phyloP scores from a whole-genome alignment of 2,797 vertebrate species.

The Onychomys leucogaster region DNA sequence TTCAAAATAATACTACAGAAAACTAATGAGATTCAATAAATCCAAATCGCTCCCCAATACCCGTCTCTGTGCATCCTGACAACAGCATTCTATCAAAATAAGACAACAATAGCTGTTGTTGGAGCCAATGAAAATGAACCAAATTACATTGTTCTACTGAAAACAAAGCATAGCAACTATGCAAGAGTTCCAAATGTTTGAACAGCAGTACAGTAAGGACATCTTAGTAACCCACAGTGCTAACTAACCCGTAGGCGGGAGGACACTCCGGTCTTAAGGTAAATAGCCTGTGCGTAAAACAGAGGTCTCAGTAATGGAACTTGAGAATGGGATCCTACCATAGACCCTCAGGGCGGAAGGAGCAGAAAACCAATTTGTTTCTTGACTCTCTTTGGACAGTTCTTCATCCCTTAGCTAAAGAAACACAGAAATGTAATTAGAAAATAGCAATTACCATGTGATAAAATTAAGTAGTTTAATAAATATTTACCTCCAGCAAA shows the following conservation, averaged over 20 bases:
- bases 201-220: slow-evolving; percentile 11
- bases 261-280: neutral
- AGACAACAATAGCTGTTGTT: slow-evolving; percentile 21
- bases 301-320: slow-evolving; percentile 15
- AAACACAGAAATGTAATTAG: slow-evolving; percentile 77
- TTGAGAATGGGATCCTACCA: slow-evolving; percentile 89
- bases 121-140: neutral
- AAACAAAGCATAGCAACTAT: slow-evolving; percentile 10
- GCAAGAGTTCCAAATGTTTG: slow-evolving; percentile 22
- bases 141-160: slow-evolving; percentile 19
- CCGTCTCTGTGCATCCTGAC: neutral
- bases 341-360: slow-evolving; percentile 98
- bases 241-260: neutral
- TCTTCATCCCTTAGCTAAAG: slow-evolving; percentile 97
- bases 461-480: slow-evolving; percentile 67
- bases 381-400: slow-evolving; percentile 99
- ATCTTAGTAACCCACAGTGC: slow-evolving; percentile 27
- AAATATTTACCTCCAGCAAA: slow-evolving; percentile 93
- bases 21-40: slow-evolving; percentile 23
- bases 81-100: slow-evolving; percentile 52
- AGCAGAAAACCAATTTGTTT: slow-evolving; percentile 99
- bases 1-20: neutral
- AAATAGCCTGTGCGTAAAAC: neutral
- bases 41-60: neutral
- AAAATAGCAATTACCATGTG: slow-evolving; percentile 71